Evolutionary conservation across 2,797 vertebrate species (phyloP).

Genomic region (Schizopygopsis malacanthus): DNA sequence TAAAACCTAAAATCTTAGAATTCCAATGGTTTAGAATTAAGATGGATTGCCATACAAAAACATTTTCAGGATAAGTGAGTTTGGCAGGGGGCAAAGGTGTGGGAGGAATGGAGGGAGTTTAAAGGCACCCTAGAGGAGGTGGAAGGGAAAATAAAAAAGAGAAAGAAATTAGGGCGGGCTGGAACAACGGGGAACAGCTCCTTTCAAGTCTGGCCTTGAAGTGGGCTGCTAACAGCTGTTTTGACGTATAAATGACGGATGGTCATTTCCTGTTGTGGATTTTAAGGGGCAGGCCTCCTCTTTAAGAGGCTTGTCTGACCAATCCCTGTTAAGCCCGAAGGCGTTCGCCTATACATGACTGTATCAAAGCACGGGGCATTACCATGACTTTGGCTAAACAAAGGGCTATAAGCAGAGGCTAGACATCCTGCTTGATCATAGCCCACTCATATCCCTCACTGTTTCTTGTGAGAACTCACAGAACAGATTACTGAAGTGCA

Average conservation of each 20-base stretch:
- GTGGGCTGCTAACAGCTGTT: constrained; percentile 89
- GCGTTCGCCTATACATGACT: constrained; percentile 70
- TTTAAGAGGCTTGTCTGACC: constrained; percentile 81
- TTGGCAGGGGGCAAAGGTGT: constrained; percentile 49
- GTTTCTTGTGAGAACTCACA: constrained; percentile 18
- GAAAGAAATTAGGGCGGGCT: constrained; percentile 79
- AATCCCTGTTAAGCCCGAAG: constrained; percentile 68
- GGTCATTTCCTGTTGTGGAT: constrained; percentile 90
- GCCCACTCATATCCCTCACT: constrained; percentile 71
- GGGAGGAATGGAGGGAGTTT: constrained; percentile 66
- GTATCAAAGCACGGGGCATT: constrained; percentile 71
- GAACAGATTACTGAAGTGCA: constrained; percentile 26
- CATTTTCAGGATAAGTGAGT: constrained; percentile 49
- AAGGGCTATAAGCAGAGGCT: constrained; percentile 68
- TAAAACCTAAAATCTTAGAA: constrained; percentile 38
- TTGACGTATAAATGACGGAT: constrained; percentile 86
- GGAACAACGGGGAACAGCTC: constrained; percentile 78
- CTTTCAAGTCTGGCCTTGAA: constrained; percentile 87
- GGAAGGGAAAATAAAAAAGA: constrained; percentile 72
- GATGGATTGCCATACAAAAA: constrained; percentile 49
- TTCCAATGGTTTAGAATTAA: constrained; percentile 44
- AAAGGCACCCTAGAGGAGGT: constrained; percentile 66
- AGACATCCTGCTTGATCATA: constrained; percentile 67
- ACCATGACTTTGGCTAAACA: constrained; percentile 71
- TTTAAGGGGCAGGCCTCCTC: constrained; percentile 83